Evolutionary conservation across 2,113 vertebrate species (phyloP), one percentile per base, ranked within the genome.

Genomic region (Bos javanicus): DNA sequence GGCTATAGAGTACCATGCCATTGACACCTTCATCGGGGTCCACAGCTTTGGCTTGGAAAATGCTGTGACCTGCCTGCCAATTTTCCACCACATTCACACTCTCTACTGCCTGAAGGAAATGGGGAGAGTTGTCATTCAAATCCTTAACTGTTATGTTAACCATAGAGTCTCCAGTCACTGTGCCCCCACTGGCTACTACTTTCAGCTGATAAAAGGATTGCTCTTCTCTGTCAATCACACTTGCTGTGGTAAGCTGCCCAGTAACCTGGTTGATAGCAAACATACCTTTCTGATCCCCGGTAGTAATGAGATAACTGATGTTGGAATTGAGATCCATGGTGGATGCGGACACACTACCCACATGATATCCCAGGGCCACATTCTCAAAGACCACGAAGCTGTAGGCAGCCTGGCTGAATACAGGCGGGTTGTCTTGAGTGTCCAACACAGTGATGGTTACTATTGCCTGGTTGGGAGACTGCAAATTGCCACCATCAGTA

Each of bases 361-460:
- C 99, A 0, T 99, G 99, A 2, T 99, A 99, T 50, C 99, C 99
- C 1, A 98, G 25, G 7, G 98, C 99, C 54, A 99, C 99, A 0
- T 99, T 99, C 98, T 99, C 99, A 99, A 99, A 99, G 96, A 99
- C 99, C 97, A 99, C 99, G 92, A 99, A 99, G 98, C 99, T 99
- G 98, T 99, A 99, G 9, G 50, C 97, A 36, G 95, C 99, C 98
- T 99, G 99, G 97, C 98, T 99, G 97, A 99, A 99, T 33, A 99
- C 99, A 7, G 99, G 99, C 0, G 99, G 99, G 96, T 99, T 99
- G 97, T 99, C 99, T 97, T 99, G 99, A 0, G 99, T 99, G 98
- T 99, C 99, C 95, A 99, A 97, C 6, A 99, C 99, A 6, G 99
- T 99, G 85, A 99, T 98, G 30, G 99, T 99, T 62, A 99, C 99